These are phyloP conservation scores for Peucedramus taeniatus DNA, from an alignment of 2,113 vertebrate species.

Conservation along the genomic window DNA sequence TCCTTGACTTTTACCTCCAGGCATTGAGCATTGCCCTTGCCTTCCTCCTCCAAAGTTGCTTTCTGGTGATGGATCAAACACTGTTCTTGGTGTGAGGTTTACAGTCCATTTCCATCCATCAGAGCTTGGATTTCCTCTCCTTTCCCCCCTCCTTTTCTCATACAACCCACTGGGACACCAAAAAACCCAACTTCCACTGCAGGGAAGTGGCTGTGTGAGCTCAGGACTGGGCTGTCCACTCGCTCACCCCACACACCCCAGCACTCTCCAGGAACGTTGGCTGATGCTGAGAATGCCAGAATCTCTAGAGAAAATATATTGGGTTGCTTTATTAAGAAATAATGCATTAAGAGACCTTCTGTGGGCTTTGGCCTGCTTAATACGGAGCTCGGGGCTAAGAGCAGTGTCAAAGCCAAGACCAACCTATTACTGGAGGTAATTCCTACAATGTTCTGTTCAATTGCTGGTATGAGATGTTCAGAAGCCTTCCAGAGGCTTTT, in stretches of 20 bases:
- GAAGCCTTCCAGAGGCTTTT: neutral
- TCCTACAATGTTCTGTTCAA: neutral
- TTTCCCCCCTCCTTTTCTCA: neutral
- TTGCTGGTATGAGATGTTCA: neutral
- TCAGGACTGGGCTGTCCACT: neutral
- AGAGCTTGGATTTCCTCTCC: neutral
- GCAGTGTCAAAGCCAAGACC: neutral
- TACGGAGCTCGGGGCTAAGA: neutral
- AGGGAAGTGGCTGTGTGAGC: neutral
- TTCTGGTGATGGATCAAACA: neutral
- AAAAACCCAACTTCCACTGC: fast-evolving
- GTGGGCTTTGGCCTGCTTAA: neutral
- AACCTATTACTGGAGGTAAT: slow-evolving; percentile 3
- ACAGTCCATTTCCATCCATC: neutral
- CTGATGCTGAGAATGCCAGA: neutral
- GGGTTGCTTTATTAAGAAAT: neutral
- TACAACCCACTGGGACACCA: neutral
- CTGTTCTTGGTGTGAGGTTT: fast-evolving
- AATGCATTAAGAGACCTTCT: neutral
- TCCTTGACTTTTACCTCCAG: neutral
- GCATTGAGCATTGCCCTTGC: neutral
- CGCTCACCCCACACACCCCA: neutral
- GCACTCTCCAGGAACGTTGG: fast-evolving
- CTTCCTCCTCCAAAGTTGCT: neutral
- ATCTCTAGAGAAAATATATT: neutral